Conservation (phyloP, 1,140 invertebrate species). For the Drosophila ambigua region DNA sequence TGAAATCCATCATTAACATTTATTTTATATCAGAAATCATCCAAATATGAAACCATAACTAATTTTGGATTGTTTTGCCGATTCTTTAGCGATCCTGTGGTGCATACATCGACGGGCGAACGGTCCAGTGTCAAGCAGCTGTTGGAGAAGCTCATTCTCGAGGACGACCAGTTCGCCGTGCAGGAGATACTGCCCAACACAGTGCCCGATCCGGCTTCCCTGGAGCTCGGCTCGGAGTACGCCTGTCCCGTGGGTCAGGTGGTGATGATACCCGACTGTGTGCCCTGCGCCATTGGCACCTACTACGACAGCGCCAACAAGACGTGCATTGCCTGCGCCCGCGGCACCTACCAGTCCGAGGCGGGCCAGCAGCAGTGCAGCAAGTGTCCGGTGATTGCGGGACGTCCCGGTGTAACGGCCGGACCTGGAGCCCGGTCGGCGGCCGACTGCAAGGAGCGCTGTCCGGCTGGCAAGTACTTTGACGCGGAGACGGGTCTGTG, state of each 20-base stretch:
- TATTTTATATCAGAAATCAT: neutral
- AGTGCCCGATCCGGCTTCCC: constrained; percentile 94
- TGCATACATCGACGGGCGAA: constrained; percentile 93
- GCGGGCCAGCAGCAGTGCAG: constrained; percentile 95
- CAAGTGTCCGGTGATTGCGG: constrained; percentile 93
- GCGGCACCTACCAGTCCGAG: constrained; percentile 97
- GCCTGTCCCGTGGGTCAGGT: constrained; percentile 96
- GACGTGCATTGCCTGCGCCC: constrained; percentile 92
- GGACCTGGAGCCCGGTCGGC: constrained; percentile 93
- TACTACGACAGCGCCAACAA: constrained; percentile 91
- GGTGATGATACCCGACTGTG: constrained; percentile 95
- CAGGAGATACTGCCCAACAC: constrained; percentile 97
- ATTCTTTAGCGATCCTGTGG: constrained; percentile 92
- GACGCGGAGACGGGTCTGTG: constrained; percentile 93
- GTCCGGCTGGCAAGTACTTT: constrained; percentile 95
- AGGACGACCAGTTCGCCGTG: constrained; percentile 96
- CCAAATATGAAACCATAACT: neutral
- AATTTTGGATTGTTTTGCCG: constrained; percentile 4
- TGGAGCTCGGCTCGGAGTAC: constrained; percentile 94
- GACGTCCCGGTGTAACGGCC: constrained; percentile 93
- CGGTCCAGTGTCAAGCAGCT: constrained; percentile 92
- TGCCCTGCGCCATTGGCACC: constrained; percentile 96
- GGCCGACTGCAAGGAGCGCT: constrained; percentile 96
- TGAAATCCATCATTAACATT: neutral
- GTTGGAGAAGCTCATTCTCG: constrained; percentile 93